Base-by-base conservation (phyloP, 1,140 invertebrate genomes). In the Dolichoris vasculosae region DNA sequence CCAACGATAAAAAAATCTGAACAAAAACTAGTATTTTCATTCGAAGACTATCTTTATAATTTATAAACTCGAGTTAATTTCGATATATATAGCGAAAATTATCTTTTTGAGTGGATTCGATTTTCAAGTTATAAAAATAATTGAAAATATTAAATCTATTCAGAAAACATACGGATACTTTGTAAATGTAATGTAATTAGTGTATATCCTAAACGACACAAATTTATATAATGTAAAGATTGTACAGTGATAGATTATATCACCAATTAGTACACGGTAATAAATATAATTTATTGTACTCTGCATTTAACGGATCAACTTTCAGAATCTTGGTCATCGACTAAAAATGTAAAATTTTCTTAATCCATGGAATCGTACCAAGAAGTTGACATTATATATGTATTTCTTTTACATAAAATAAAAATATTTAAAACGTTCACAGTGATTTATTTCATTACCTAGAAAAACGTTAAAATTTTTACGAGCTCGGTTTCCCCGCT, bases 121-220 rank as follows among this genome's bases (percentile, higher is more conserved):
- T 2, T 51, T 8, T 17, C 7, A 51, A 51, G 3, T 59, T 4
- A 6, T 0, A 59, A 26, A 23, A 59, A 59, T 9, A 59, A 59
- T 7, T 13, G 43, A 46, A 46, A 13, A 59, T 3, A 26, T 59
- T 59, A 7, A 59, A 4, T 46, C 43, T 35, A 73, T 7, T 73
- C 9, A 73, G 3, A 2, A n/a, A n/a, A n/a, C n/a, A n/a, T n/a
- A n/a, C 2, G 7, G 20, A 43, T 76, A 35, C 1, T 76, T 48
- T 76, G 46, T 30, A 76, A 30, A 48, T 67, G 55, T 48, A 81
- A 81, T 81, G 43, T 67, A 69, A 67, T 20, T 69, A 48, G 2
- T 48, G 26, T 8, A 67, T 17, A 46, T 43, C 32, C 17, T 69
- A 40, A 9, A 17, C 20, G 51, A 17, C 71, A 17, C 71, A 81